Percentiles rank a stretch among this genome's conserved stretches.
Evolutionary conservation across 2,113 vertebrate species (phyloP).

Genomic region (Nibea albiflora): DNA sequence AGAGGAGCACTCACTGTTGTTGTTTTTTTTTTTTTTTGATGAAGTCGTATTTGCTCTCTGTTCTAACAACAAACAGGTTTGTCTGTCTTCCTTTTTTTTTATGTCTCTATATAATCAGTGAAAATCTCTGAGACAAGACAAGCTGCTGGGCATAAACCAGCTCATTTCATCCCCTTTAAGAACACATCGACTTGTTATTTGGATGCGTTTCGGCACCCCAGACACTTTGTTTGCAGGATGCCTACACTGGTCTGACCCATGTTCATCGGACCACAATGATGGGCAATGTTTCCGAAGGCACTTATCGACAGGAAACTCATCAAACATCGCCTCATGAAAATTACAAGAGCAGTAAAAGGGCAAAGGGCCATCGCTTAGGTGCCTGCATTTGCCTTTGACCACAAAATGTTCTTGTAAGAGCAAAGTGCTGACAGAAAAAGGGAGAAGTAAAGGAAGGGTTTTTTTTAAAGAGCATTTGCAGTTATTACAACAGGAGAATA

Average conservation of each 20-base stretch:
- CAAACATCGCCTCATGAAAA: constrained; percentile 63
- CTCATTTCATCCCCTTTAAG: not conserved
- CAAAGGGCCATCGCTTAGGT: constrained; percentile 38
- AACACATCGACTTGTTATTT: not conserved
- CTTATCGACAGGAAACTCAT: constrained; percentile 62
- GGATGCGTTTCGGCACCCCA: not conserved
- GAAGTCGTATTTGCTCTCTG: not conserved
- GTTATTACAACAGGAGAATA: not conserved
- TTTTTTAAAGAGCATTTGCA: constrained; percentile 5
- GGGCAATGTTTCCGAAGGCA: constrained; percentile 58
- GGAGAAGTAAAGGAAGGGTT: constrained; percentile 25
- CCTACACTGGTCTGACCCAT: not conserved
- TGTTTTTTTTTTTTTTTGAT: not conserved
- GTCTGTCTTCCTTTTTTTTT: not conserved
- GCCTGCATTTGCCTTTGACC: constrained; percentile 22
- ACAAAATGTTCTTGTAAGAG: constrained; percentile 37
- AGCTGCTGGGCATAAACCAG: not conserved
- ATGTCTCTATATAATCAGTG: not conserved
- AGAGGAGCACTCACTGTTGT: not conserved
- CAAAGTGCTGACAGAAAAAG: constrained; percentile 18
- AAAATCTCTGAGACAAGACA: not conserved
- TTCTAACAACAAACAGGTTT: not conserved
- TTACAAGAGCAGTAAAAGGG: constrained; percentile 55
- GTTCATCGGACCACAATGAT: constrained; percentile 2
- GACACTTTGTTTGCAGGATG: constrained; percentile 11